These are phyloP conservation scores for Rhineura floridana DNA, from an alignment of 2,113 vertebrate genomes.

Conservation along the genomic window DNA sequence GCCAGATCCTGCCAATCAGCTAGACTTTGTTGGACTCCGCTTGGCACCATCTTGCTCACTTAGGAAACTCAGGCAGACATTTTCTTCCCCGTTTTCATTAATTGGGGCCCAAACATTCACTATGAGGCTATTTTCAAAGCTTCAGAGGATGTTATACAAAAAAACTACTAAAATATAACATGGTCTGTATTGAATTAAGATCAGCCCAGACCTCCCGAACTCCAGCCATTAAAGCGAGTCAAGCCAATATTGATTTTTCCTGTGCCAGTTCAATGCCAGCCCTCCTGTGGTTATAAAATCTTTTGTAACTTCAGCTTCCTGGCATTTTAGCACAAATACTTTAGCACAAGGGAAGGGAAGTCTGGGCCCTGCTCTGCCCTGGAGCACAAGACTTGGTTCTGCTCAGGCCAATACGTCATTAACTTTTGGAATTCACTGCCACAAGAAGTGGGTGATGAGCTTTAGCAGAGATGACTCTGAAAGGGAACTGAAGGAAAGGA, in stretches of 20 bases:
- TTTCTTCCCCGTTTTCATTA: not conserved
- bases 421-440: no score
- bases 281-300: not conserved
- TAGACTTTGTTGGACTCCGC: not conserved
- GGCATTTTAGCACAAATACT: not conserved
- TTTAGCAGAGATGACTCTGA: not conserved
- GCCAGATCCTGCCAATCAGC: not conserved
- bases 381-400: not conserved
- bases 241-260: not conserved
- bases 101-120: not conserved
- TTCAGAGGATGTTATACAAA: not conserved
- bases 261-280: not conserved
- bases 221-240: not conserved
- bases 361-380: not conserved
- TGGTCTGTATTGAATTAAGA: not conserved
- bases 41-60: not conserved
- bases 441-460: not conserved
- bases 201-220: not conserved
- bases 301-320: not conserved
- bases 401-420: not conserved
- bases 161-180: no score
- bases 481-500: no score
- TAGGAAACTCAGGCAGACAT: rapidly evolving
- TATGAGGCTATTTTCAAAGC: not conserved
- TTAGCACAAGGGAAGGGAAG: not conserved